Base-by-base conservation (phyloP, 1,140 invertebrate species). In the Neotoxoptera formosana region DNA sequence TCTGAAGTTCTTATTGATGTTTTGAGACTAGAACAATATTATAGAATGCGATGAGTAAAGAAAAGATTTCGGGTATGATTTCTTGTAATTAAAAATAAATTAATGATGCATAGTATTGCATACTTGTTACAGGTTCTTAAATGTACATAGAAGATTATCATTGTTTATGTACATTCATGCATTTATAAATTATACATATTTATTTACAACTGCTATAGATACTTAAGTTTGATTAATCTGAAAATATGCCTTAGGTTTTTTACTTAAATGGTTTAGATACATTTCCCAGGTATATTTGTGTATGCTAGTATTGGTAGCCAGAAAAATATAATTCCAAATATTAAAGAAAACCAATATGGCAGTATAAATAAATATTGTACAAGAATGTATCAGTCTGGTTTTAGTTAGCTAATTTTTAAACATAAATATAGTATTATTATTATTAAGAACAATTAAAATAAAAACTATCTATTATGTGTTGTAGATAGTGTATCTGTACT, bases 401-500 rank as follows among this genome's bases (percentile, higher is more conserved):
- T 17, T 11, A 48, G 48, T 48, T 48, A 48, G 17, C 48, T 48
- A 11, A 48, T 48, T 48, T 48, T 48, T 48, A 48, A 0, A 17
- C 14, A 17, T 48, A 47, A 47, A 47, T 47, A 7, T n/a, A n/a
- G n/a, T n/a, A n/a, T n/a, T 14, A 51, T 51, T 51, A 51, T 51
- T 51, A 51, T 51, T 51, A 51, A 17, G 14, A 51, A 51, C 48
- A 51, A 17, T 51, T 51, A 51, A 51, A 51, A 51, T 51, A 20
- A 51, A 84, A 84, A 36, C 21, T 23, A 41, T 36, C 7, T 90
- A 1, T 53, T 92, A 30, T 87, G 41, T n/a, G 34, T 93, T 94
- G 34, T 86, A 96, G 96, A 95, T 92, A 94, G 93, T 30, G 93
- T 88, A 53, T 95, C 95, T 93, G 95, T 96, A 91, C 92, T 96